A percentile compares a stretch with the other conserved stretches of the same genome.
Conservation (phyloP, 2,113 vertebrate species). For the Thymallus thymallus region DNA sequence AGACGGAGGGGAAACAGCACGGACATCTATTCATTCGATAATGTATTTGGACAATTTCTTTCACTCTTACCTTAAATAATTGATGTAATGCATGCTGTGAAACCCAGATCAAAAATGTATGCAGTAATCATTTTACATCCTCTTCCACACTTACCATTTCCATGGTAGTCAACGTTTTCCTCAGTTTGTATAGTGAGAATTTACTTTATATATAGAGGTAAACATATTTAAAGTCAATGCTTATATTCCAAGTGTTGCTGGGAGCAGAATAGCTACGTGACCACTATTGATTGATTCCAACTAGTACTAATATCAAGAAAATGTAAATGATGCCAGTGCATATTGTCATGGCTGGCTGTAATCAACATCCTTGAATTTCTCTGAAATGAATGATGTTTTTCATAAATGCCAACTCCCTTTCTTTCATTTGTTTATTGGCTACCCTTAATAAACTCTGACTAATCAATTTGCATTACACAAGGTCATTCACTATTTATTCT, state of each 20-base stretch:
- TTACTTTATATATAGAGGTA: too few species aligned
- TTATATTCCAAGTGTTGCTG: not conserved
- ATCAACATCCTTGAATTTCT: conserved; percentile 49
- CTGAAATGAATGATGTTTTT: conserved; percentile 65
- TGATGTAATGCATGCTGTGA: not conserved
- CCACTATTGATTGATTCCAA: not conserved
- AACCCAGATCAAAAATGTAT: too few species aligned
- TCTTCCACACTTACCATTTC: too few species aligned
- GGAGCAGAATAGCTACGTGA: not conserved
- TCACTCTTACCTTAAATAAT: conserved; percentile 9
- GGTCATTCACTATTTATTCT: conserved; percentile 56
- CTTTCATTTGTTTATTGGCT: conserved; percentile 64
- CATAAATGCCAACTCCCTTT: conserved; percentile 58
- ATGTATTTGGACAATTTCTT: not conserved
- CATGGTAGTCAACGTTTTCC: too few species aligned
- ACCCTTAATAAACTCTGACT: conserved; percentile 64
- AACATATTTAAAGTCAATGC: too few species aligned
- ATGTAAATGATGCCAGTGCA: conserved; percentile 46
- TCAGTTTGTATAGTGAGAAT: too few species aligned
- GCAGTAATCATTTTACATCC: too few species aligned
- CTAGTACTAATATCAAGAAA: too few species aligned
- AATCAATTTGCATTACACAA: conserved; percentile 65
- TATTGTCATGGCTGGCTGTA: conserved; percentile 52
- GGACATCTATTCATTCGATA: not conserved
- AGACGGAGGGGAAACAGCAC: not conserved